phyloP scores from a whole-genome alignment of 1,140 invertebrate genomes.

The Monochamus saltuarius region DNA sequence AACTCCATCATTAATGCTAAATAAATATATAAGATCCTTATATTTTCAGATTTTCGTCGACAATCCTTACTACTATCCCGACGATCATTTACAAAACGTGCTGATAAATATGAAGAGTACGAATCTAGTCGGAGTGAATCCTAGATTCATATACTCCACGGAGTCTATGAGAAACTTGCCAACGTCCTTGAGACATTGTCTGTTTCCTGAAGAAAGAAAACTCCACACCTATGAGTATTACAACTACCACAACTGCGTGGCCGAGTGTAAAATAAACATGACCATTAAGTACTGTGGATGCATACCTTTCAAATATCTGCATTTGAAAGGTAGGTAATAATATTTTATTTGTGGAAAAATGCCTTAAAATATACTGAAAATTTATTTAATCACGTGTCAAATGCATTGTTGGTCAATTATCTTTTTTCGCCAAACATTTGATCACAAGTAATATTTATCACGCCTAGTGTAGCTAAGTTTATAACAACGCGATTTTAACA shows the following conservation, averaged over 20 bases:
- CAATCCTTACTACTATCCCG: slow-evolving; percentile 60
- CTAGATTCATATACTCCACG: slow-evolving; percentile 57
- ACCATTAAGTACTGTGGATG: slow-evolving; percentile 58
- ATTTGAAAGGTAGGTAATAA: slow-evolving; percentile 19
- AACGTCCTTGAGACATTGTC: slow-evolving; percentile 56
- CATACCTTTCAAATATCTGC: slow-evolving; percentile 57
- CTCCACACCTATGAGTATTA: slow-evolving; percentile 54
- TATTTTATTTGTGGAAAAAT: no score
- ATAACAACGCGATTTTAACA: no score
- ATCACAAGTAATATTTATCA: no score
- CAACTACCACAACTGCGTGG: slow-evolving; percentile 65
- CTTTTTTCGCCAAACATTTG: no score
- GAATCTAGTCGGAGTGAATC: slow-evolving; percentile 53
- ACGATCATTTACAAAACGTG: slow-evolving; percentile 58
- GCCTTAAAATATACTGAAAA: no score
- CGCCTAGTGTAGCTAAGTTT: no score
- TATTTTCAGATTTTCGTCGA: slow-evolving; percentile 59
- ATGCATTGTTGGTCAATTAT: no score
- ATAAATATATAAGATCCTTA: no score
- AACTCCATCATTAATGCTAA: no score
- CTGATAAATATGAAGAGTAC: slow-evolving; percentile 57
- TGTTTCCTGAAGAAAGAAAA: slow-evolving; percentile 57
- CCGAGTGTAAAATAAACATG: slow-evolving; percentile 56
- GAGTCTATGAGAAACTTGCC: slow-evolving; percentile 53
- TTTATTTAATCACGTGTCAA: no score